phyloP scores from a whole-genome alignment of 2,113 vertebrate genomes.

The Lasiurus cinereus region DNA sequence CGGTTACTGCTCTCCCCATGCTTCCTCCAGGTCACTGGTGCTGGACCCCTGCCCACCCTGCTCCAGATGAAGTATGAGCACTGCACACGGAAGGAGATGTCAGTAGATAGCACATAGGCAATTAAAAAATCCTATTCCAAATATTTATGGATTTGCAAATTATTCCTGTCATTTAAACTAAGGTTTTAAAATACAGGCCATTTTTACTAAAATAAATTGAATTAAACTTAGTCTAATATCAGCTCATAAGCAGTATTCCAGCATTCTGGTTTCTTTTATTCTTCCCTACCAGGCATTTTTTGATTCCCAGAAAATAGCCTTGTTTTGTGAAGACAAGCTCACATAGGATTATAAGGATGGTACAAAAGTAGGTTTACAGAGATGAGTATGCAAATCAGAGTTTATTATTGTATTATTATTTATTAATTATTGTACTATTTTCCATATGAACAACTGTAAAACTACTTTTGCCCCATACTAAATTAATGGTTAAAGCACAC shows the following conservation, averaged over 20 bases:
- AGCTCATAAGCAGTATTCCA: conserved; percentile 55
- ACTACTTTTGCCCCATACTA: background rate
- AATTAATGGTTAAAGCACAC: background rate
- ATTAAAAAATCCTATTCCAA: conserved; percentile 44
- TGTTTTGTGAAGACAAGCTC: conserved; percentile 48
- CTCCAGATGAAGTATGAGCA: too few species aligned
- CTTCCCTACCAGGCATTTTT: conserved; percentile 11
- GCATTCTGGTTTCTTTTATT: conserved; percentile 21
- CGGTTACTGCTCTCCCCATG: too few species aligned
- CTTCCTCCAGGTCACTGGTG: too few species aligned
- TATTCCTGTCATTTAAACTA: conserved; percentile 70
- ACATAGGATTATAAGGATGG: conserved; percentile 4
- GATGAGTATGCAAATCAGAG: background rate
- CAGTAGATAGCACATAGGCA: too few species aligned
- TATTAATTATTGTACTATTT: background rate
- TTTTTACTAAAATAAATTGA: conserved; percentile 71
- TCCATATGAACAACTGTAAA: background rate
- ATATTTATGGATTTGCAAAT: conserved; percentile 71
- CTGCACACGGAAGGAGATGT: too few species aligned
- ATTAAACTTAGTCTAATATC: conserved; percentile 71
- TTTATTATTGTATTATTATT: background rate
- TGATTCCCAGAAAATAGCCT: conserved; percentile 46
- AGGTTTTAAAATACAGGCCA: conserved; percentile 65
- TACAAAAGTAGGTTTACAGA: background rate
- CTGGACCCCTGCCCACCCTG: too few species aligned